Percentiles rank a stretch among this genome's conserved stretches.
Conservation (phyloP, 1,140 invertebrate species). For the Gonatopus flavifemur region DNA sequence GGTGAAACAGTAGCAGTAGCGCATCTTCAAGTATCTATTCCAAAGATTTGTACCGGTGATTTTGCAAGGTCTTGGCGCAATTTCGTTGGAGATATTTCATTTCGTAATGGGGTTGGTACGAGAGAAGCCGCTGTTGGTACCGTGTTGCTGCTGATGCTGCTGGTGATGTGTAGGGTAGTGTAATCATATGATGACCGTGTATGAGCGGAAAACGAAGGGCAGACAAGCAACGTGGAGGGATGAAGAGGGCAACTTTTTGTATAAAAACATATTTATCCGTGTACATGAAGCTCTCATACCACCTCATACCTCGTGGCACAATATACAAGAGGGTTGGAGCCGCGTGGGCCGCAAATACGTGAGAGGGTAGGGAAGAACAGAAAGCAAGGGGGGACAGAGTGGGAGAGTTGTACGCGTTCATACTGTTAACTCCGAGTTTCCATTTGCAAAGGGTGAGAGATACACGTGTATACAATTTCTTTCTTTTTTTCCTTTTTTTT, state of each 20-base stretch:
- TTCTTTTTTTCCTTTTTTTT: no score
- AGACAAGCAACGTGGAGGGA: constrained; percentile 16
- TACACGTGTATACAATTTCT: no score
- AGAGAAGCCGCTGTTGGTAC: no score
- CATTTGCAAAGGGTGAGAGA: constrained; percentile 12
- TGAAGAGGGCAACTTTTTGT: constrained; percentile 39
- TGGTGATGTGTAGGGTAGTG: constrained; percentile 24
- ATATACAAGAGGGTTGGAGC: constrained; percentile 19
- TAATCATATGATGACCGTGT: constrained; percentile 42
- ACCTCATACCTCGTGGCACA: constrained; percentile 26
- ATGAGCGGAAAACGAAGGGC: constrained; percentile 22
- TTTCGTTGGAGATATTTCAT: constrained; percentile 39
- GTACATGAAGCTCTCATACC: constrained; percentile 36
- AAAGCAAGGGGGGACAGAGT: constrained; percentile 10
- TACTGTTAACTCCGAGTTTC: constrained; percentile 27
- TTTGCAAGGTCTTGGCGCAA: constrained; percentile 38
- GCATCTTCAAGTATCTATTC: no score
- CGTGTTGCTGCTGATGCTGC: no score
- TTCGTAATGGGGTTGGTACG: constrained; percentile 32
- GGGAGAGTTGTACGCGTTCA: constrained; percentile 26
- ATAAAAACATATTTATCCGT: constrained; percentile 43
- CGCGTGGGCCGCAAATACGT: neutral
- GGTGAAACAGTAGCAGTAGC: no score
- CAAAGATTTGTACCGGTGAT: no score
- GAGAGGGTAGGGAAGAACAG: neutral